Conservation (phyloP, 2,888 invertebrate species). For the Microctonus hyperodae region DNA sequence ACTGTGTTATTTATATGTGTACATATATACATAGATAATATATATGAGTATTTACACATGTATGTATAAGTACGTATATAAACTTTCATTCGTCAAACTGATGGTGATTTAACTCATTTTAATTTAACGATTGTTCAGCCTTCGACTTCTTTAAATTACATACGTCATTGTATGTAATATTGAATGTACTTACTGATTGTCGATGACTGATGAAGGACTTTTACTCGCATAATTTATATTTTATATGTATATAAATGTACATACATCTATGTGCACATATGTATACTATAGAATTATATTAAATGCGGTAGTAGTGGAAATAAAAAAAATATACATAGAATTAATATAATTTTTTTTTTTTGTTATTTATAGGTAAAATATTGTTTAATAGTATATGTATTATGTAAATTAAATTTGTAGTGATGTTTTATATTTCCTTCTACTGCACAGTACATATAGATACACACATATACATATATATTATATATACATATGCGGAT, state of each 20-base stretch:
- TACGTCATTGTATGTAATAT: slow-evolving; percentile 54
- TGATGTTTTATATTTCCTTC: not conserved
- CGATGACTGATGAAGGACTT: slow-evolving; percentile 50
- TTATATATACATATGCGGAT: slow-evolving; percentile 15
- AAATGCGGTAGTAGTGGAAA: not conserved
- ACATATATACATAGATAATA: no score
- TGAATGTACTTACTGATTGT: slow-evolving; percentile 54
- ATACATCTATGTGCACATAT: no score
- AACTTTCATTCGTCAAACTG: not conserved
- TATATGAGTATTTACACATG: no score
- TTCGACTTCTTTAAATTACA: slow-evolving; percentile 47
- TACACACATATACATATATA: not conserved
- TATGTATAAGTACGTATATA: no score
- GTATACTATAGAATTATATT: not conserved
- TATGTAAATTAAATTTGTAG: slow-evolving; percentile 13
- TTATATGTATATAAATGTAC: not conserved
- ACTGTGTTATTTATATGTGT: no score
- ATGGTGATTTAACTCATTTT: not conserved
- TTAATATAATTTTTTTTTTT: not conserved
- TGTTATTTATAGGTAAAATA: not conserved
- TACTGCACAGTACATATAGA: not conserved
- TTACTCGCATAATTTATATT: slow-evolving; percentile 1
- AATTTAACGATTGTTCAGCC: slow-evolving; percentile 32
- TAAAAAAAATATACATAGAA: not conserved
- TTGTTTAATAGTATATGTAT: not conserved